phyloP scores from a whole-genome alignment of 2,113 vertebrate species.

The Pagrus major region DNA sequence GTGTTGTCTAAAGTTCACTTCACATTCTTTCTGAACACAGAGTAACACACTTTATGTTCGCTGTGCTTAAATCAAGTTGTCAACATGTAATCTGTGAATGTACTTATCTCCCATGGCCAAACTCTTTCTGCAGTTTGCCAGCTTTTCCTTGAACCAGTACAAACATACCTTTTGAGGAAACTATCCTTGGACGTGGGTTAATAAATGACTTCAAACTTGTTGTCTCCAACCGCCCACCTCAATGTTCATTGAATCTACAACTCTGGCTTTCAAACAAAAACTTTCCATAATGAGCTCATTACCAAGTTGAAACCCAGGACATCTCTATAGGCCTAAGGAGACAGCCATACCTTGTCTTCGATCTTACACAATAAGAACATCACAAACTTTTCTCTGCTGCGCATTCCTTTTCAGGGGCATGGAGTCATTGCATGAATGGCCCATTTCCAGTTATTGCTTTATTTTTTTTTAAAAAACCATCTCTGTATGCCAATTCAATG shows the following conservation, averaged over 20 bases:
- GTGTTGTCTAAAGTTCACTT: too few species aligned
- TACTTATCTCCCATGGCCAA: background rate
- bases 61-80: background rate
- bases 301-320: background rate
- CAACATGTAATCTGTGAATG: background rate
- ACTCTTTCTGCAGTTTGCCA: background rate
- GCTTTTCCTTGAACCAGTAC: background rate
- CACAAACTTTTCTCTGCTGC: background rate
- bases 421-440: background rate
- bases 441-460: constrained; percentile 32
- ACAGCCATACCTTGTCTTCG: background rate
- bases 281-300: background rate
- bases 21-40: too few species aligned
- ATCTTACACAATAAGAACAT: background rate
- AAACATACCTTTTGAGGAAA: background rate
- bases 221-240: background rate
- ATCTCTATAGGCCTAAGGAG: background rate
- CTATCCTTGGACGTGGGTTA: background rate
- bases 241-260: background rate
- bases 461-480: constrained; percentile 25
- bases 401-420: background rate
- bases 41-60: background rate
- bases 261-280: background rate
- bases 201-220: background rate
- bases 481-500: constrained; percentile 2